Evolutionary conservation across 2,797 vertebrate genomes (phyloP).

Genomic region (Coreius guichenoti): DNA sequence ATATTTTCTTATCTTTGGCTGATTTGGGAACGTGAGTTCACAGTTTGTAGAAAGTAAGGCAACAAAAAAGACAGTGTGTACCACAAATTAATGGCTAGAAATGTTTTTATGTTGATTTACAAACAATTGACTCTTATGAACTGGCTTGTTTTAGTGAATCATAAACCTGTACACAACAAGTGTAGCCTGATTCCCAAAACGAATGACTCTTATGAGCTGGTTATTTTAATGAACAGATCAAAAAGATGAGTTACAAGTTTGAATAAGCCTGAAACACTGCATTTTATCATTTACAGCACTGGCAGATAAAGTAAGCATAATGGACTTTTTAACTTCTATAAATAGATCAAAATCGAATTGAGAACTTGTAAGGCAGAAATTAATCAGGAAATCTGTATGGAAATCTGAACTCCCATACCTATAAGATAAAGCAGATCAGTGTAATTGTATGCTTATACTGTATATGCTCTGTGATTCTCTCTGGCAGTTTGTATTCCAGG

Average conservation of each 20-base stretch:
- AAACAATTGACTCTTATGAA: no score
- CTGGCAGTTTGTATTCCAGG: conserved; percentile 66
- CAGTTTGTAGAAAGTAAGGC: background rate
- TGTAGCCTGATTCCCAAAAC: background rate
- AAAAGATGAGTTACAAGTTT: background rate
- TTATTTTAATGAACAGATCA: background rate
- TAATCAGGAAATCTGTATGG: background rate
- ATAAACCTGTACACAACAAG: background rate
- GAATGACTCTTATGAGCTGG: background rate
- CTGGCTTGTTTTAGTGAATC: background rate
- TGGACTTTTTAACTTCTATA: background rate
- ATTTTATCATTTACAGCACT: background rate
- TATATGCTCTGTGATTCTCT: conserved; percentile 66
- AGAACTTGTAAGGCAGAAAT: background rate
- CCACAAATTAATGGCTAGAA: background rate
- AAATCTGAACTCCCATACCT: background rate
- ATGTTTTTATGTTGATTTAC: background rate
- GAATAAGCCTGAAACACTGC: background rate
- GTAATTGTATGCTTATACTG: background rate
- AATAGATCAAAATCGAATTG: background rate
- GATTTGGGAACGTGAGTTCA: background rate
- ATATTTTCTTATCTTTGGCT: background rate
- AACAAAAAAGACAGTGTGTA: background rate
- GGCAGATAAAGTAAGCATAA: background rate
- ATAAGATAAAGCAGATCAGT: background rate